Evolutionary conservation across 2,797 vertebrate species (phyloP).

Genomic region (Nyctibius grandis): DNA sequence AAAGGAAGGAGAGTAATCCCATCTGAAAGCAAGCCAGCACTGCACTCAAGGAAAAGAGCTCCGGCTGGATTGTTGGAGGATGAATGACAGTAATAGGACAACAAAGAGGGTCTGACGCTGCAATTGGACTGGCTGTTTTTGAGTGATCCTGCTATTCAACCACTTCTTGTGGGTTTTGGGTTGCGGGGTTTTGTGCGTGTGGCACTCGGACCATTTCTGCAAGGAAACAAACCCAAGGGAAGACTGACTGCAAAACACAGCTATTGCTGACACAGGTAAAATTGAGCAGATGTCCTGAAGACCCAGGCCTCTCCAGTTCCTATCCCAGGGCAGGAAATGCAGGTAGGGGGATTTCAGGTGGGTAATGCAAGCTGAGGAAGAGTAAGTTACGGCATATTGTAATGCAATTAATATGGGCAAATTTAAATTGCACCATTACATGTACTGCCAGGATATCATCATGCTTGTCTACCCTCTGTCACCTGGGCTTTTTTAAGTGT

Average conservation of each 20-base stretch:
- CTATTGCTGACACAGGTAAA: background rate
- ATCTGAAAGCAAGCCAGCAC: background rate
- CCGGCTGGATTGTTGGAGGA: background rate
- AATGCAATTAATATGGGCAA: background rate
- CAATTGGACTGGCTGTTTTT: background rate
- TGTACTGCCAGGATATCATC: background rate
- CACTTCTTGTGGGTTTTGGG: background rate
- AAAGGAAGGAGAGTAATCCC: background rate
- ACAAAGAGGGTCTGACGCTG: background rate
- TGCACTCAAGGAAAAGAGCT: background rate
- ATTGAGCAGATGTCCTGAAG: background rate
- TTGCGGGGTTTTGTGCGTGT: no score
- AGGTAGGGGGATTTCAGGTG: background rate
- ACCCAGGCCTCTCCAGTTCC: background rate
- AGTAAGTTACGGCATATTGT: background rate
- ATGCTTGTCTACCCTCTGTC: background rate
- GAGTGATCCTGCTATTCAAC: background rate
- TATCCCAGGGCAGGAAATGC: background rate
- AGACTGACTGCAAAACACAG: background rate
- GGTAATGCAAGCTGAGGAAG: background rate
- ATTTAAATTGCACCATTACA: background rate
- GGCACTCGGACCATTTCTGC: background rate
- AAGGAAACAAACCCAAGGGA: background rate
- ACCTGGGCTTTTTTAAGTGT: background rate
- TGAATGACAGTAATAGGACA: background rate